These are phyloP conservation scores for Panthera leo DNA, from an alignment of 2,113 vertebrate genomes.

Conservation along the genomic window DNA sequence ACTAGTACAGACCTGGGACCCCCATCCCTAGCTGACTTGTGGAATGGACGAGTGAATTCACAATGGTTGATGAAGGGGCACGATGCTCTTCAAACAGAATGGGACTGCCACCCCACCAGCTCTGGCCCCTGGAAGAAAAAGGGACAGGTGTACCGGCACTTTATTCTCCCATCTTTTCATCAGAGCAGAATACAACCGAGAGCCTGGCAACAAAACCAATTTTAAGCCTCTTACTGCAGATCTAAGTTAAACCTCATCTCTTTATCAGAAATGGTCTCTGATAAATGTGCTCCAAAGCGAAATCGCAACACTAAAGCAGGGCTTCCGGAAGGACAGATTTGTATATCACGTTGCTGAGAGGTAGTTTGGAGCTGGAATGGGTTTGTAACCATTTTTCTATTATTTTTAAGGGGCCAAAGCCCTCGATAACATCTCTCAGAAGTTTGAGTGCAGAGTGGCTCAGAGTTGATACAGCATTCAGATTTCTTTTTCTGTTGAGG, in stretches of 20 bases:
- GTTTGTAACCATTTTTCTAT: background rate
- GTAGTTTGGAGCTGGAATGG: background rate
- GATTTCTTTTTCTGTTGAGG: background rate
- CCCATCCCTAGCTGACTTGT: background rate
- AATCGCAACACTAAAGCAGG: background rate
- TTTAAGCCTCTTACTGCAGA: background rate
- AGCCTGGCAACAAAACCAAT: background rate
- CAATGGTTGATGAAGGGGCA: background rate
- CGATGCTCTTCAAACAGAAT: background rate
- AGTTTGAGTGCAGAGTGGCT: background rate
- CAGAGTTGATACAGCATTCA: background rate
- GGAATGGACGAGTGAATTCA: background rate
- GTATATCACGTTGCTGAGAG: background rate
- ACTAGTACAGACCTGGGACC: background rate
- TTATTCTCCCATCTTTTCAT: background rate
- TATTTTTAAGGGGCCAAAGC: background rate
- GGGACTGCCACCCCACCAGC: background rate
- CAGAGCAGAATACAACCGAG: background rate
- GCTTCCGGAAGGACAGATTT: background rate
- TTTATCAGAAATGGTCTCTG: background rate
- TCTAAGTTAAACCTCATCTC: background rate
- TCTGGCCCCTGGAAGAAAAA: background rate
- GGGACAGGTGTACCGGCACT: background rate
- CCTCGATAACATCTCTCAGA: background rate
- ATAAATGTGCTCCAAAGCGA: background rate